Base-by-base conservation (phyloP, 2,113 vertebrate genomes). In the Seriola aureovittata region DNA sequence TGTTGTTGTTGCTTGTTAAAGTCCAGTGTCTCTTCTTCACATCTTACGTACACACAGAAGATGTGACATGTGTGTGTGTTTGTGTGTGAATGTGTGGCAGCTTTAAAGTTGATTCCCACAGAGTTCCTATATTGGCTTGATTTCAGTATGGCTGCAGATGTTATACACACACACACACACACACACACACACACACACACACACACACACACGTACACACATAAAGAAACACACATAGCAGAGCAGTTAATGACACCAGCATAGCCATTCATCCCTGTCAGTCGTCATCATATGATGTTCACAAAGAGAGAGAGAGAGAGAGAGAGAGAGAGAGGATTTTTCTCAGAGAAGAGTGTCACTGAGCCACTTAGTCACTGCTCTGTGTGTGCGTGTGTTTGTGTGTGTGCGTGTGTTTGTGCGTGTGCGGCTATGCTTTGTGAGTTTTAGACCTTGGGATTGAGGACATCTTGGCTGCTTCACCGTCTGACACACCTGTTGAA, bases 231-330 rank as follows among this genome's bases (percentile, higher is more conserved):
- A 89, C 78, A 83, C 66, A 57, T 54, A 84, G 55, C 59, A 12
- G 80, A 79, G 79, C 74, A 81, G 70, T 85, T 85, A 86, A 82
- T 96, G 95, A 97, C 95, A 96, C 96, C 93, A 88, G 82, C 16
- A 88, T 88, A 80, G 93, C 93, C 85, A 95, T 86, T 83, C 88
- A 75, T 94, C 95, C 86, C 94, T 86, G 96, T 96, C 97, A 96
- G 96, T 89, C 89, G 81, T 88, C 88, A 90, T 92, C 93, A 96
- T 96, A 95, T 95, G 95, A 97, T 96, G 96, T 96, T 97, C 95
- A 93, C 85, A 68, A 1, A 71, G 4, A 64, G 16, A 44, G 0
- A 44, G 16, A 44, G 0, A 44, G 52, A 60, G 23, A 23, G 23
- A 23, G 23, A 23, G 34, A 73, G 62, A 58, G 66, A 66, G 69